Conservation (phyloP, 37 sponge, comb jelly and placozoan genomes). For the Cliona cf. orientalis region DNA sequence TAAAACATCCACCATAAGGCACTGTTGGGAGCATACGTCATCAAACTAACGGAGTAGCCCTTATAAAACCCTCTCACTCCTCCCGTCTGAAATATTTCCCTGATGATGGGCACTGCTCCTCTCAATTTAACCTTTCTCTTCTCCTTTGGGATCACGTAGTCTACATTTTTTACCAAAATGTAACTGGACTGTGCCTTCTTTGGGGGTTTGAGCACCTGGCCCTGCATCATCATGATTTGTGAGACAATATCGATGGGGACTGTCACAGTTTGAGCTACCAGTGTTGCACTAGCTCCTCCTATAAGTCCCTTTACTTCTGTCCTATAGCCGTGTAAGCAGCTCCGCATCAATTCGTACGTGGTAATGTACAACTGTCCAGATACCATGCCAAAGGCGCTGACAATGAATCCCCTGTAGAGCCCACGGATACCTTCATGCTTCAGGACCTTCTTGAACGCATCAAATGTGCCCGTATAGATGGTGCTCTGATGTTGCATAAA, state of each 20-base stretch:
- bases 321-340: conserved; percentile 47
- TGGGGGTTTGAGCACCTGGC: conserved; percentile 38
- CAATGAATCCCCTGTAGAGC: conserved; percentile 91
- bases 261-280: conserved; percentile 84
- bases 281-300: conserved; percentile 79
- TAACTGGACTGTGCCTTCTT: not conserved
- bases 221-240: conserved; percentile 92
- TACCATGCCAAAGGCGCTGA: conserved; percentile 69
- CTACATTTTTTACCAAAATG: conserved; percentile 50
- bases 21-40: conserved; percentile 94
- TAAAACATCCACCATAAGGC: conserved; percentile 95
- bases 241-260: conserved; percentile 95
- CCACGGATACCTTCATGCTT: conserved; percentile 86
- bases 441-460: conserved; percentile 84
- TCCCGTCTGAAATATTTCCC: conserved; percentile 61
- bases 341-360: conserved; percentile 86
- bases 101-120: conserved; percentile 34
- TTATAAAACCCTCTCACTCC: conserved; percentile 87
- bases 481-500: conserved; percentile 83
- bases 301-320: conserved; percentile 81
- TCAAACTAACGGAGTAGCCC: conserved; percentile 84
- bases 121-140: conserved; percentile 27
- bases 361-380: conserved; percentile 94
- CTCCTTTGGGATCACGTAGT: conserved; percentile 45
- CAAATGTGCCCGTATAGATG: conserved; percentile 86